A percentile compares a stretch with the other conserved stretches of the same genome.
These are phyloP conservation scores for Triplophysa yarkandensis DNA, from an alignment of 2,797 vertebrate genomes.

Conservation along the genomic window DNA sequence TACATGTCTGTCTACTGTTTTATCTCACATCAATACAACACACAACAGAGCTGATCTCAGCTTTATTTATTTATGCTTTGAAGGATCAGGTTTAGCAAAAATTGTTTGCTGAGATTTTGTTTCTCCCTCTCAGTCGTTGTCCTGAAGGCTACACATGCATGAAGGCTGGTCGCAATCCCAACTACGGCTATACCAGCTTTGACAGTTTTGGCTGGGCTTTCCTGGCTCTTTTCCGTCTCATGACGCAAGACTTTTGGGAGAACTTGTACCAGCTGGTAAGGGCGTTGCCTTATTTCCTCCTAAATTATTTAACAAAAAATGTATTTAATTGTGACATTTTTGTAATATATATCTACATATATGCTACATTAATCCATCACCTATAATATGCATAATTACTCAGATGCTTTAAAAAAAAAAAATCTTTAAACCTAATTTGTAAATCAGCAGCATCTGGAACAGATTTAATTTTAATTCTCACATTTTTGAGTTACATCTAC, in stretches of 20 bases:
- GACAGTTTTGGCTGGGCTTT: constrained; percentile 99
- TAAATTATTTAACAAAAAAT: not conserved
- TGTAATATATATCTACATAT: too few species aligned
- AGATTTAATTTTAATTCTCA: not conserved
- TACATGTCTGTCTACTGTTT: constrained; percentile 71
- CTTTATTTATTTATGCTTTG: not conserved
- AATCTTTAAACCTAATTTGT: too few species aligned
- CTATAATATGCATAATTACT: too few species aligned
- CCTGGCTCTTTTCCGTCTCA: constrained; percentile 96
- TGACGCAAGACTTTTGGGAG: constrained; percentile 99
- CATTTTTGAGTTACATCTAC: constrained; percentile 6
- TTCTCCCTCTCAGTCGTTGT: constrained; percentile 80
- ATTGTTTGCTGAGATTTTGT: not conserved
- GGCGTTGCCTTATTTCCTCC: constrained; percentile 1
- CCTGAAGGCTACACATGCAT: constrained; percentile 96
- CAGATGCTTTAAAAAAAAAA: too few species aligned
- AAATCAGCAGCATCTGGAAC: not conserved
- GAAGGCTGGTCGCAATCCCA: constrained; percentile 97
- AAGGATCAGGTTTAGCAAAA: not conserved
- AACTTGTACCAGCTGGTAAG: constrained; percentile 95
- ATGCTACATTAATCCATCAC: too few species aligned
- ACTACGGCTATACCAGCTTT: constrained; percentile 98
- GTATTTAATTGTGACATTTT: not conserved
- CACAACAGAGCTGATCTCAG: not conserved
- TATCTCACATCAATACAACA: not conserved